Evolutionary conservation across 2,113 vertebrate genomes (phyloP), one percentile per base, ranked within the genome.

Genomic region (Colius striatus): DNA sequence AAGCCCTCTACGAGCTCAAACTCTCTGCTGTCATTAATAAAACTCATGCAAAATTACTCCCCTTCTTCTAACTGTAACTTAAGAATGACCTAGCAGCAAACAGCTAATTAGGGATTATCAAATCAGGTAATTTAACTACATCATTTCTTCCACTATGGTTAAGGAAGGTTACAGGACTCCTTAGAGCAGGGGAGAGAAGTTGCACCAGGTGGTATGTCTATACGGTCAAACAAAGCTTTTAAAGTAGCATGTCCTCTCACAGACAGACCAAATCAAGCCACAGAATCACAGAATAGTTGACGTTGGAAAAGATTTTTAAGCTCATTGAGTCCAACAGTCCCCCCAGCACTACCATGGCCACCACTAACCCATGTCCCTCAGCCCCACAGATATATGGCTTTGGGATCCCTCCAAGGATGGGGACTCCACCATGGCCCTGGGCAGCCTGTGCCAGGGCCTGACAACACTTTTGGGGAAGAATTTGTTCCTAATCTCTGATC

Each of bases 91-190:
- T 76, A 36, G 38, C 34, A 93, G 74, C 71, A 53, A 23, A 12
- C 74, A 67, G 38, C 20, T 72, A 67, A 79, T 55, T 48, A 76
- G 7, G 20, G 45, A 61, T 68, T 72, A 75, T 36, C 50, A 88
- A 67, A 83, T 38, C 60, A 57, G 19, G 14, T 79, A 60, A 79
- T 79, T 67, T 55, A 82, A 90, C 18, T 10, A 55, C 78, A 10
- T 36, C 2, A 38, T 34, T 83, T 53, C 32, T 66, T 61, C 65
- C 0, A 0, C 45, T 50, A 16, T 0, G 0, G 7, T 48, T 67
- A 55, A 48, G 68, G 61, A 74, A 65, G 34, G 51, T 65, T 54
- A 57, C 4, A 2, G n/a, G 29, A n/a, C 51, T 88, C 47, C 54
- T 30, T 14, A 66, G 53, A 45, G 38, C 29, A 71, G 58, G 65